Evolutionary conservation across 1,140 invertebrate species (phyloP).

Genomic region (Temnothorax curvispinosus): DNA sequence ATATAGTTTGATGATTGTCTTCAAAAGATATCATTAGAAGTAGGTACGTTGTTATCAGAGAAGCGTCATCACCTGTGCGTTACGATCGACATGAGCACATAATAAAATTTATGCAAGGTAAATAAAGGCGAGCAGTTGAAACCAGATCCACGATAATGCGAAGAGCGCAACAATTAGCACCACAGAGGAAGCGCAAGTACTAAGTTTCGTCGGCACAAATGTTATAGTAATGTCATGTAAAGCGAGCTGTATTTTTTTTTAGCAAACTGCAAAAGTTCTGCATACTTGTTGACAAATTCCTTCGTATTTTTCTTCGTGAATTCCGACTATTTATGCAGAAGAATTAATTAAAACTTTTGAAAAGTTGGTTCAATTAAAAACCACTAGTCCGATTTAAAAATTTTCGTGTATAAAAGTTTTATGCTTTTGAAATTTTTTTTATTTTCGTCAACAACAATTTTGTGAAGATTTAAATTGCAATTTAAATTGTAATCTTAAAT

Average conservation of each 20-base stretch:
- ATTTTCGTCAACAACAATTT: neutral
- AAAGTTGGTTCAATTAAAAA: constrained; percentile 1
- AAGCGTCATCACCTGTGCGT: neutral
- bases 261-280: neutral
- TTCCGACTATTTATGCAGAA: neutral
- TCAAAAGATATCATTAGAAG: constrained; percentile 3
- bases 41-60: constrained; percentile 10
- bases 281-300: neutral
- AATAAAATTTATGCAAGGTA: constrained; percentile 66
- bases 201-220: neutral
- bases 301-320: neutral
- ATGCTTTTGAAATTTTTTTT: neutral
- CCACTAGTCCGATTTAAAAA: neutral
- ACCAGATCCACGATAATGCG: constrained; percentile 53
- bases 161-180: constrained; percentile 47
- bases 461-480: neutral
- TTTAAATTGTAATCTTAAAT: neutral
- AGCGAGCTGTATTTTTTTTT: neutral
- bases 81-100: constrained; percentile 26
- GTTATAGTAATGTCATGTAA: neutral
- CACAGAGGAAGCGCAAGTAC: neutral
- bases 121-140: constrained; percentile 61
- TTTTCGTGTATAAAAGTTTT: neutral
- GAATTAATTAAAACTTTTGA: constrained; percentile 6
- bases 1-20: neutral